A percentile compares a stretch with the other conserved stretches of the same genome.
Conservation (phyloP, 1,140 invertebrate genomes). For the Apolygus lucorum region DNA sequence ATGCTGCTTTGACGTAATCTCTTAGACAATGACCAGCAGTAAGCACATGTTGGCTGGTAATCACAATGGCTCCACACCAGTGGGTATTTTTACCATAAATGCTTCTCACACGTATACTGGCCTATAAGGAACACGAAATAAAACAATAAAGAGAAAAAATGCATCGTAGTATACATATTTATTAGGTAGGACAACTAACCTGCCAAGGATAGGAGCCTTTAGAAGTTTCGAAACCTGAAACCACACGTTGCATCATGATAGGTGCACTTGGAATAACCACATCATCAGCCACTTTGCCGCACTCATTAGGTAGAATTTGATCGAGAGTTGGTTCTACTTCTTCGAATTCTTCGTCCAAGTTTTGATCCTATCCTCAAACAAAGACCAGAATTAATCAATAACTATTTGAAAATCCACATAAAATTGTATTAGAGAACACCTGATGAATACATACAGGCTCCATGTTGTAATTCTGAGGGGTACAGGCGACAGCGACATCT, state of each 20-base stretch:
- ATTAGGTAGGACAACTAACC: too few relatives aligned
- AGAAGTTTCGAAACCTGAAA: constrained; percentile 46
- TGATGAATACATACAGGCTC: not conserved
- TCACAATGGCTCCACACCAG: constrained; percentile 68
- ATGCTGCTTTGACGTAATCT: constrained; percentile 55
- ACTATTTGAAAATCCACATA: too few relatives aligned
- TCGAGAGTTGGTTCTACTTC: constrained; percentile 24
- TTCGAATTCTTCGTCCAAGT: constrained; percentile 2
- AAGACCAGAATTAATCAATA: too few relatives aligned
- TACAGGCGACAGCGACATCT: constrained; percentile 59
- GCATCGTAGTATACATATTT: too few relatives aligned
- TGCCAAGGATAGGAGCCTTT: constrained; percentile 71
- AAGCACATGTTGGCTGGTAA: constrained; percentile 57
- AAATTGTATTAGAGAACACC: too few relatives aligned
- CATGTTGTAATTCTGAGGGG: constrained; percentile 20
- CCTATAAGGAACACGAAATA: too few relatives aligned
- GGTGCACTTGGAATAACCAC: constrained; percentile 34
- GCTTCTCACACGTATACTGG: constrained; percentile 54
- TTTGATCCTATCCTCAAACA: too few relatives aligned
- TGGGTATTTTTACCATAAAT: constrained; percentile 49
- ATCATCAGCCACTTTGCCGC: constrained; percentile 44
- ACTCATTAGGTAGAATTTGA: constrained; percentile 41
- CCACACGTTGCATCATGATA: constrained; percentile 39
- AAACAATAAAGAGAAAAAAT: too few relatives aligned
- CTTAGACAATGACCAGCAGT: constrained; percentile 72